Base-by-base conservation (phyloP, 2,888 invertebrate genomes). In the Troides aeacus region DNA sequence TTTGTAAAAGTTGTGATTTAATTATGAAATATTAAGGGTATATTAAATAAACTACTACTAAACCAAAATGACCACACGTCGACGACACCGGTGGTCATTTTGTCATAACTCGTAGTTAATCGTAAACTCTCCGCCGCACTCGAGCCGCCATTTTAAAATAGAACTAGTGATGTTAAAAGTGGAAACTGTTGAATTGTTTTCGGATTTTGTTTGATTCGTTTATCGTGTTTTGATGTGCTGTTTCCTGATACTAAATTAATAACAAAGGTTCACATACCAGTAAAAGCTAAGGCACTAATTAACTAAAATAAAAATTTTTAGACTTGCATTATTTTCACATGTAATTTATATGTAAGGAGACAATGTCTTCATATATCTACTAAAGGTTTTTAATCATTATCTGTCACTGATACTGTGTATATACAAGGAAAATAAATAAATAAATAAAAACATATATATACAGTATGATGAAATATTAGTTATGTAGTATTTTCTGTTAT, bases 141-240 rank as follows among this genome's bases (percentile, higher is more conserved):
- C 83, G 80, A 80, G 83, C 80, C 83, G 82, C 82, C 83, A 83
- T 85, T 82, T 86, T 84, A 83, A 86, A 86, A 85, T 87, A 87
- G 83, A 84, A 77, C 77, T 75, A 73, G 72, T 74, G 73, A 75
- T 74, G 69, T 74, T 67, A 69, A 65, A 70, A 67, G 67, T 72
- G 70, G 79, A 79, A 59, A 61, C 58, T 30, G 79, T 77, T 77
- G 77, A 78, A 79, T 81, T 83, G 82, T 81, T 78, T 77, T 77
- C 74, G 70, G 76, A 75, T 76, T 73, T 73, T 77, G 77, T 79
- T 82, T 81, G 79, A 79, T 42, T 65, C 80, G 74, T 77, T 78
- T 74, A 73, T 73, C 74, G 73, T 77, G 72, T 78, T 77, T 75
- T 80, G 77, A 83, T 76, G 63, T 79, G 73, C 66, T 69, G 74